These are phyloP conservation scores for Gymnothorax reevesii DNA, from an alignment of 2,797 vertebrate species.

Conservation along the genomic window DNA sequence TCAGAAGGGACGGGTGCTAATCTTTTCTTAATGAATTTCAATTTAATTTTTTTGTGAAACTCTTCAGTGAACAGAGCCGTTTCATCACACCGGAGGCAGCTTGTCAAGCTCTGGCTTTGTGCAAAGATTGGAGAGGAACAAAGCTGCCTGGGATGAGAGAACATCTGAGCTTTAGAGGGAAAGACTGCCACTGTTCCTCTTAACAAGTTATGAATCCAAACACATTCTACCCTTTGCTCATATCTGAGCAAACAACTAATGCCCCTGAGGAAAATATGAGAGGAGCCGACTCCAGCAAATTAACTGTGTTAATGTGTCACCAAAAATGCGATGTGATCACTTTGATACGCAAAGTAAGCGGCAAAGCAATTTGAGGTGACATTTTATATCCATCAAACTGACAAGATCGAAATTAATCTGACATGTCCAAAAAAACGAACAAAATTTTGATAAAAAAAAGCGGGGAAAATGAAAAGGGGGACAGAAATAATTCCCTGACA, in stretches of 20 bases:
- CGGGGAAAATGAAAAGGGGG: background rate
- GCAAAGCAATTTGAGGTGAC: background rate
- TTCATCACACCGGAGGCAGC: conserved; percentile 4
- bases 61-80: background rate
- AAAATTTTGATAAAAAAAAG: background rate
- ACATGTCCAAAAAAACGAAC: background rate
- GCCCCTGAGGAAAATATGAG: background rate
- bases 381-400: background rate
- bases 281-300: background rate
- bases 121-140: background rate
- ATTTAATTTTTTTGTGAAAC: background rate
- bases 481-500: background rate
- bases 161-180: background rate
- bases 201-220: conserved; percentile 3
- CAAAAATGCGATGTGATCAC: background rate
- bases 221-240: background rate
- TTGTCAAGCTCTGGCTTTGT: background rate
- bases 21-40: background rate
- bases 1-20: background rate
- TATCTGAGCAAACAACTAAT: background rate
- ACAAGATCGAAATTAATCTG: background rate
- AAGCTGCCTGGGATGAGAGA: background rate
- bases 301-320: background rate
- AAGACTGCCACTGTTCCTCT: background rate
- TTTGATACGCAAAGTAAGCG: background rate